Base-by-base conservation (phyloP, 2,113 vertebrate genomes). In the Gadus macrocephalus region DNA sequence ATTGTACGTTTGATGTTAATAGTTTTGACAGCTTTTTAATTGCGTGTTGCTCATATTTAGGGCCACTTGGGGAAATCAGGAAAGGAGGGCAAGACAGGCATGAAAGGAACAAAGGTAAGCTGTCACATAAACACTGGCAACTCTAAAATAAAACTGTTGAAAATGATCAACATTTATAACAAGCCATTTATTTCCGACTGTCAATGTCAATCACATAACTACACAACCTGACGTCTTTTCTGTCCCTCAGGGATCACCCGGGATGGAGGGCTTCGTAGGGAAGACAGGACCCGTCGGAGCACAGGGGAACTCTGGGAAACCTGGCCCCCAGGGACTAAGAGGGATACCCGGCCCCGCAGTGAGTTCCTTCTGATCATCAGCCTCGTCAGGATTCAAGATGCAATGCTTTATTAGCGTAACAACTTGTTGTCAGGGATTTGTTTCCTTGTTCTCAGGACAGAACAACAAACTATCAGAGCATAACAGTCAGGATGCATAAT, bases 261-360 rank as follows among this genome's bases (percentile, higher is more conserved):
- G 96, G 69, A 83, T 94, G 71, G 96, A 98, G 87, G 97, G 97
- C 31, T 92, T 95, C 73, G 82, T 94, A 65, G 97, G 97, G 38
- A 98, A 98, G 88, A 95, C 90, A 0, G 97, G 96, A 15, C 97
- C 96, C 0, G 93, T 96, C 0, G 97, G 97, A 55, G 92, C 92
- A 42, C 97, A 99, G 67, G 97, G 97, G 64, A 87, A 94, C 61
- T 91, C 94, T 15, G 97, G 97, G 65, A 98, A 95, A 72, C 88
- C 94, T 0, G 96, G 97, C 11, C 94, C 93, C 0, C 95, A 97
- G 0, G 96, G 97, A 49, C 91, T 97, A 1, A 92, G 95, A 69
- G 96, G 97, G 62, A 98, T 99, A 70, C 96, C 96, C 0, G 97
- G 96, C 15, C 94, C 96, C 66, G 93, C 94, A 2, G 97, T 99